phyloP scores from a whole-genome alignment of 2,888 invertebrate genomes.

The Luperina nickerlii region DNA sequence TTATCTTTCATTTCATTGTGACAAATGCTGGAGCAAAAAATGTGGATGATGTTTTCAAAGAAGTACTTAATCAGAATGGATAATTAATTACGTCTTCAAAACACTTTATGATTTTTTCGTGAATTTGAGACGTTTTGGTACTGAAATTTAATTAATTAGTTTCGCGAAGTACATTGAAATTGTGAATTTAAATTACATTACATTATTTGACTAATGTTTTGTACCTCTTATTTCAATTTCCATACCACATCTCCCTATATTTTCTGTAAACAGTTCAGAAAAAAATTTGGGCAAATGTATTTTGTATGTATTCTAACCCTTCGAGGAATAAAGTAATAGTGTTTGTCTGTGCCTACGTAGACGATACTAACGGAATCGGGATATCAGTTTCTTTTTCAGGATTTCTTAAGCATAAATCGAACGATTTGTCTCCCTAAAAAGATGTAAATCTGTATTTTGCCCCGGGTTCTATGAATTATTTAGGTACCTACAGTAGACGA shows the following conservation, averaged over 20 bases:
- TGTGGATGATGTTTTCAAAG: neutral
- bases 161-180: neutral
- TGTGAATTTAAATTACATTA: neutral
- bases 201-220: neutral
- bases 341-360: constrained; percentile 19
- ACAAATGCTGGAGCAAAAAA: neutral
- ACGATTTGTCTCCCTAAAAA: constrained; percentile 33
- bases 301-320: constrained; percentile 18
- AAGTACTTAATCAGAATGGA: constrained; percentile 6
- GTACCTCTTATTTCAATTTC: neutral
- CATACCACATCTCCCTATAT: neutral
- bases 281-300: constrained; percentile 11
- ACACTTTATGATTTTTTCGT: constrained; percentile 5
- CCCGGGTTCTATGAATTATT: constrained; percentile 25
- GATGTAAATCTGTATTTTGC: constrained; percentile 13
- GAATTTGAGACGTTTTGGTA: neutral
- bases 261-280: neutral
- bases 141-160: neutral
- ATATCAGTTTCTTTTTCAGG: constrained; percentile 38
- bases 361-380: constrained; percentile 10
- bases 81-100: constrained; percentile 9
- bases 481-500: neutral
- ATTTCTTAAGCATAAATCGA: constrained; percentile 30
- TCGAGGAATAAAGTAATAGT: constrained; percentile 10
- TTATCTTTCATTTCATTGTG: constrained; percentile 16